Conservation (phyloP, 2,797 vertebrate genomes). For the Pseudomugil gertrudae region DNA sequence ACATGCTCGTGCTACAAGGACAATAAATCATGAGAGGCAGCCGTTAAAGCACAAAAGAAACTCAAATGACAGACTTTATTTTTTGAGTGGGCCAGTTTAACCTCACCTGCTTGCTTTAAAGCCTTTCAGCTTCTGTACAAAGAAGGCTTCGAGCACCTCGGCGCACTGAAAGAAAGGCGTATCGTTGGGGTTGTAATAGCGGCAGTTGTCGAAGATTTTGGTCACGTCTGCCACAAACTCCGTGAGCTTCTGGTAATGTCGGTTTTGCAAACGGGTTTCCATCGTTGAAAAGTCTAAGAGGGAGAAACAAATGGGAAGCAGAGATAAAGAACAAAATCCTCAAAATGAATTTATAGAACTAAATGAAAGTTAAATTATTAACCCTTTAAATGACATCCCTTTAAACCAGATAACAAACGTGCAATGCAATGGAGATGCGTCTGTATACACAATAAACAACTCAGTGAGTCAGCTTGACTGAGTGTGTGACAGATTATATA, state of each 20-base stretch:
- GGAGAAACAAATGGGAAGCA: not conserved
- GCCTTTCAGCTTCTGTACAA: constrained; percentile 99
- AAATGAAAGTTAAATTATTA: not conserved
- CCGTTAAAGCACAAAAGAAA: constrained; percentile 8
- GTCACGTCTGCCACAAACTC: constrained; percentile 99
- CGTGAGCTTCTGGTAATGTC: constrained; percentile 96
- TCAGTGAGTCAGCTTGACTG: too few relatives aligned
- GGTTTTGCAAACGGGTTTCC: constrained; percentile 92
- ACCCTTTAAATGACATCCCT: too few relatives aligned
- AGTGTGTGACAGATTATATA: too few relatives aligned
- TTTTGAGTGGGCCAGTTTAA: too few relatives aligned
- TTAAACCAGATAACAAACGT: too few relatives aligned
- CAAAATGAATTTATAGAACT: not conserved
- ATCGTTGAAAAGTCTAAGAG: constrained; percentile 93
- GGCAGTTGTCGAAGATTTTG: constrained; percentile 99
- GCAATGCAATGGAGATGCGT: too few relatives aligned
- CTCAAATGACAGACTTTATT: constrained; percentile 13
- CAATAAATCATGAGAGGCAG: constrained; percentile 8
- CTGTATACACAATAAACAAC: too few relatives aligned
- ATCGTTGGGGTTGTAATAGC: constrained; percentile 99
- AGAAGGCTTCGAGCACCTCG: constrained; percentile 96
- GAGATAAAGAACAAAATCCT: not conserved
- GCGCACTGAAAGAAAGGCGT: constrained; percentile 98
- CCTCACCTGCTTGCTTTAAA: constrained; percentile 96
- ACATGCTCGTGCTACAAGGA: constrained; percentile 35